Percentiles rank a stretch among this genome's conserved stretches.
Evolutionary conservation across 2,888 invertebrate species (phyloP).

Genomic region (Microplitis manilae): DNA sequence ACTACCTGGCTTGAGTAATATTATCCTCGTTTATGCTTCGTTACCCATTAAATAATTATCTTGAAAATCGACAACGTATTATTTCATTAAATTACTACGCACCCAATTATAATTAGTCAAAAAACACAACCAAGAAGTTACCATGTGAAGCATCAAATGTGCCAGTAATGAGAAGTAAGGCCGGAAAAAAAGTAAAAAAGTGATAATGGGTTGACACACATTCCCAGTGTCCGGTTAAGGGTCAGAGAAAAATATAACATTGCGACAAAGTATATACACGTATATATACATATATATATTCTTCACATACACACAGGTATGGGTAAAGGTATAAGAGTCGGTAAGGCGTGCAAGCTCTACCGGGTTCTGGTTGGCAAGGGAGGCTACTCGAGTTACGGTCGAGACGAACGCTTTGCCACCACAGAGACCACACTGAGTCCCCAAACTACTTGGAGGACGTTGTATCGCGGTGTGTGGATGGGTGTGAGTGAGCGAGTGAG

Average conservation of each 20-base stretch:
- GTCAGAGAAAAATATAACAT: slow-evolving; percentile 15
- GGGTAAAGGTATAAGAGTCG: not conserved
- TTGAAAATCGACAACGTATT: not conserved
- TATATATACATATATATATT: not conserved
- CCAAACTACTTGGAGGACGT: slow-evolving; percentile 39
- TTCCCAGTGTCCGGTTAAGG: slow-evolving; percentile 19
- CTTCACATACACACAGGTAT: not conserved
- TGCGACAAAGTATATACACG: not conserved
- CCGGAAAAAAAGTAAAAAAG: not conserved
- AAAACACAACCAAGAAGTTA: no score
- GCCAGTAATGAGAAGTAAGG: no score
- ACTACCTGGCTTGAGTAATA: not conserved
- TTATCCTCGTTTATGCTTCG: slow-evolving; percentile 18
- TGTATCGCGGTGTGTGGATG: not conserved
- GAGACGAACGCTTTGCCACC: slow-evolving; percentile 38
- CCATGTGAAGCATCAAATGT: no score
- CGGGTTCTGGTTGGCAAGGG: slow-evolving; percentile 2
- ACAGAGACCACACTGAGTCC: slow-evolving; percentile 39
- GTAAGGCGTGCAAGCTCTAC: slow-evolving; percentile 17
- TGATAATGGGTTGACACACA: not conserved
- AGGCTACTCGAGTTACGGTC: slow-evolving; percentile 14
- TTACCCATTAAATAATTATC: not conserved
- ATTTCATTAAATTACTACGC: not conserved
- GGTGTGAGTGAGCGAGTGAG: not conserved
- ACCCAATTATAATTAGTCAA: not conserved